Base-by-base conservation (phyloP, 1,140 invertebrate genomes). In the Schlechtendalia chinensis region DNA sequence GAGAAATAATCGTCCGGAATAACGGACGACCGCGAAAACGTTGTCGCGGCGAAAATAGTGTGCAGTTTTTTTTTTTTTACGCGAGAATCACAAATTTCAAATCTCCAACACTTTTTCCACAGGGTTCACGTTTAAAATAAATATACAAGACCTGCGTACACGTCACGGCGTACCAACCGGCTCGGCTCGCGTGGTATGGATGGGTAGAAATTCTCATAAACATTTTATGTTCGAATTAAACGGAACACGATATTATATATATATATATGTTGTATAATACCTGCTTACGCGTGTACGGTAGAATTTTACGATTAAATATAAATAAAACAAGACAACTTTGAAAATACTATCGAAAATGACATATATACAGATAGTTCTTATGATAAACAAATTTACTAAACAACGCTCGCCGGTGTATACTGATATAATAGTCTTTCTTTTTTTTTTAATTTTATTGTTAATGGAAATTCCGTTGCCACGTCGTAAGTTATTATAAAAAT, bases 291-390 rank as follows among this genome's bases (percentile, higher is more conserved):
- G n/a, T 50, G 12, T 69, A 69, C 39, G 11, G n/a, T 3, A 17
- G 16, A 50, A n/a, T n/a, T 50, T 17, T 50, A 5, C 24, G 39
- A 69, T 69, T 69, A 69, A 69, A 69, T 69, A 69, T 69, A 14
- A 50, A 69, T 69, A 69, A 50, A 69, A 67, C 5, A 45, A 19
- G 22, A 69, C 39, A 8, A 39, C 32, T 8, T 3, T 24, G 39
- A 19, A 69, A 69, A 69, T 24, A 50, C 12, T 27, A 17, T 16
- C 6, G 39, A 67, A 54, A 45, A 67, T 67, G 19, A 32, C n/a
- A n/a, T n/a, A n/a, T n/a, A n/a, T n/a, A n/a, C n/a, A n/a, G n/a
- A n/a, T n/a, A n/a, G n/a, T n/a, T n/a, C n/a, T n/a, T n/a, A n/a
- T n/a, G n/a, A n/a, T n/a, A n/a, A n/a, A n/a, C n/a, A n/a, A n/a